Base-by-base conservation (phyloP, 2,888 invertebrate species). In the Graphium colonna region DNA sequence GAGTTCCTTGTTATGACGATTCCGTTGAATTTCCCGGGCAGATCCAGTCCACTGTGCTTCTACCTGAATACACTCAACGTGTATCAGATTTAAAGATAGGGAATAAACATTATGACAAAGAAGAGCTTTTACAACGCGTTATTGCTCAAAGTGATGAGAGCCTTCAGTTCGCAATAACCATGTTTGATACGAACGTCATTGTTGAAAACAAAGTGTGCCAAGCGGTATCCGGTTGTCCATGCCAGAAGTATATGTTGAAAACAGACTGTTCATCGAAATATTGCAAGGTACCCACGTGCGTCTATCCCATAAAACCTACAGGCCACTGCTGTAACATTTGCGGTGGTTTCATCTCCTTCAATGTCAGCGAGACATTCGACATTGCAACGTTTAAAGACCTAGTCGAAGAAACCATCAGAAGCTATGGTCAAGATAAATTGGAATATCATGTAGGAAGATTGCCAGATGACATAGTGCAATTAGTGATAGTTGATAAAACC, bases 1-100 rank as follows among this genome's bases (percentile, higher is more conserved):
- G 83, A 58, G 60, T 90, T 1, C 91, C 91, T 0, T 91, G 91
- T 56, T 74, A 65, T 15, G 76, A 86, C 41, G 91, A 91, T 56
- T 62, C 69, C 4, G 90, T 88, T 0, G 67, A 74, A 18, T 87
- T 91, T 54, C 82, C 88, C 0, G 31, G 36, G 7, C 65, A 75
- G 31, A 60, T 72, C 0, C 71, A 70, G 45, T 82, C 79, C 15
- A 72, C 75, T 0, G 60, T 87, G 1, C 44, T 47, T 0, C 62
- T 87, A 18, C 88, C 88, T 17, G 65, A 75, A 26, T 13, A 40
- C 0, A 57, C 53, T 1, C 87, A 88, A 59, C 57, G 47, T 36
- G 60, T 87, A 0, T 58, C 65, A 51, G 61, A 57, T 15, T 51
- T 86, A 0, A 67, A 55, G 55, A 62, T 82, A 40, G 71, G 69